Percentiles rank a stretch among this genome's conserved stretches.
Evolutionary conservation across 2,888 invertebrate genomes (phyloP).

Genomic region (Orthosia cruda): DNA sequence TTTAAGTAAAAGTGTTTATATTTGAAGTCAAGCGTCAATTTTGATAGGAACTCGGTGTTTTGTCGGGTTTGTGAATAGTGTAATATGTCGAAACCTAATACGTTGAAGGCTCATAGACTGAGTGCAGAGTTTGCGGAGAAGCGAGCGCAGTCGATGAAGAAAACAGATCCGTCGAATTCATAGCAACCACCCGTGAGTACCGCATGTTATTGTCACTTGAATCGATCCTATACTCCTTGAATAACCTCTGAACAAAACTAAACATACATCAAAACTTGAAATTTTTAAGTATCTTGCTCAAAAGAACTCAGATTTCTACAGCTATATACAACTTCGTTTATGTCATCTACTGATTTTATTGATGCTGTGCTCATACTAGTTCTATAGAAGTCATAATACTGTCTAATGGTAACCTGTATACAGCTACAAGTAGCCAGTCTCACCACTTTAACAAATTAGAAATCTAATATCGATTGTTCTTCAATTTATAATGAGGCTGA

Average conservation of each 20-base stretch:
- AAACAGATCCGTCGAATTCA: conserved; percentile 86
- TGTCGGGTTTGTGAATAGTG: conserved; percentile 75
- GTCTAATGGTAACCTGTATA: conserved; percentile 6
- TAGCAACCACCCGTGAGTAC: conserved; percentile 90
- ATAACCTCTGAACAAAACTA: conserved; percentile 10
- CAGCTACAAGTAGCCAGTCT: conserved; percentile 11
- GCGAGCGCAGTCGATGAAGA: conserved; percentile 86
- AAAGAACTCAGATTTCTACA: neutral
- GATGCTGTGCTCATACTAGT: neutral
- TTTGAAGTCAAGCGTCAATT: conserved; percentile 73
- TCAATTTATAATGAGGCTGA: conserved; percentile 62
- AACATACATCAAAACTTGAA: neutral
- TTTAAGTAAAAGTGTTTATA: conserved; percentile 72
- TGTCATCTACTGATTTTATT: neutral
- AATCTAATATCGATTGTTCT: conserved; percentile 65
- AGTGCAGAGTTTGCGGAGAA: conserved; percentile 90
- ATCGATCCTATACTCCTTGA: conserved; percentile 43
- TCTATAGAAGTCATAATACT: neutral
- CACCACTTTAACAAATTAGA: conserved; percentile 56
- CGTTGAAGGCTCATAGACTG: conserved; percentile 89
- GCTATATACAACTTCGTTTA: neutral
- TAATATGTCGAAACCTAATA: conserved; percentile 89
- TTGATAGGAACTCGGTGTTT: conserved; percentile 68
- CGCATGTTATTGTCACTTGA: conserved; percentile 49
- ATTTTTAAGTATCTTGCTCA: neutral